Conservation (phyloP, 2,888 invertebrate species). For the Tethea ocularis region DNA sequence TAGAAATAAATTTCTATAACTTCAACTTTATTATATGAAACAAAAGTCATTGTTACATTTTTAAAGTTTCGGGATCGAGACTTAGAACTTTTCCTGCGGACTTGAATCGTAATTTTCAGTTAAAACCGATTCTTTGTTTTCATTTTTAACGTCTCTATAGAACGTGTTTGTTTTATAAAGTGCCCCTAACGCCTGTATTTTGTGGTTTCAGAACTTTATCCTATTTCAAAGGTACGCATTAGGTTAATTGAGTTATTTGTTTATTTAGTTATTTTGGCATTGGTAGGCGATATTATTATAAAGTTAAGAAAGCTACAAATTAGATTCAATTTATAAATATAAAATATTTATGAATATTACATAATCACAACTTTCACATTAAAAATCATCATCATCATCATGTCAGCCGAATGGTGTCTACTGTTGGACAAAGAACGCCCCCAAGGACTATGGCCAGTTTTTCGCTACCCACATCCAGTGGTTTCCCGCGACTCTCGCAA, state of each 20-base stretch:
- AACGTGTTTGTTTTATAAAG: conserved; percentile 17
- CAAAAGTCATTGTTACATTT: conserved; percentile 4
- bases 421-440: too few relatives aligned
- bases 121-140: conserved; percentile 8
- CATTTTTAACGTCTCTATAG: conserved; percentile 19
- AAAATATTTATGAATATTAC: too few relatives aligned
- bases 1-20: background rate
- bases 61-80: conserved; percentile 1
- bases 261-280: background rate
- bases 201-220: conserved; percentile 8
- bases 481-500: too few relatives aligned
- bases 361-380: too few relatives aligned
- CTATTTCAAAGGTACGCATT: background rate
- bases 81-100: conserved; percentile 6
- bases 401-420: too few relatives aligned
- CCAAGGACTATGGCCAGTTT: too few relatives aligned
- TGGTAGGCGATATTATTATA: too few relatives aligned
- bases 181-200: conserved; percentile 6
- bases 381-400: too few relatives aligned
- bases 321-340: too few relatives aligned
- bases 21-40: background rate
- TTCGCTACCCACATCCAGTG: too few relatives aligned
- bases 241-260: background rate
- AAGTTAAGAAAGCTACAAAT: too few relatives aligned
- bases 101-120: conserved; percentile 9